Evolutionary conservation across 2,113 vertebrate genomes (phyloP).

Genomic region (Microtus montanus): DNA sequence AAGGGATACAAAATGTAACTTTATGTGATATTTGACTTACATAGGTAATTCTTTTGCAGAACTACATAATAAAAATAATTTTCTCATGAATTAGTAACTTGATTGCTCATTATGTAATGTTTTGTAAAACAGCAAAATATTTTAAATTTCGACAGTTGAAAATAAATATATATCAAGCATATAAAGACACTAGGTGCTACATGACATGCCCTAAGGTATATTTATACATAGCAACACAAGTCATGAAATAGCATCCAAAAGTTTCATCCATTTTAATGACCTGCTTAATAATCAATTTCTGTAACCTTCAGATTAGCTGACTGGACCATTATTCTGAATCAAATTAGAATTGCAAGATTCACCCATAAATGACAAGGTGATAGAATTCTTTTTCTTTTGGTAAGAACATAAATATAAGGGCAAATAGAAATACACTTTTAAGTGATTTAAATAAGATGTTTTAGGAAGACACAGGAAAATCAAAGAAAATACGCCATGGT

Average conservation of each 20-base stretch:
- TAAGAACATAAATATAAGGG: constrained; percentile 9
- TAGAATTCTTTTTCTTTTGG: constrained; percentile 16
- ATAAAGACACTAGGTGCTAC: not conserved
- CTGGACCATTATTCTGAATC: not conserved
- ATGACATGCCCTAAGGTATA: not conserved
- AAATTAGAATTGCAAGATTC: constrained; percentile 2
- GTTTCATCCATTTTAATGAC: constrained; percentile 35
- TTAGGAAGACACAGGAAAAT: not conserved
- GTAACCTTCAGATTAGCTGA: not conserved
- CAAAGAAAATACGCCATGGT: not conserved
- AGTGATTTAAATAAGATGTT: constrained; percentile 9
- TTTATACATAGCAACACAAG: not conserved
- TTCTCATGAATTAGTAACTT: not conserved
- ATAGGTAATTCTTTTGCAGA: not conserved
- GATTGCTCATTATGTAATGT: not conserved
- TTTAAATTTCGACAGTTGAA: constrained; percentile 27
- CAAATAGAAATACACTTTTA: constrained; percentile 41
- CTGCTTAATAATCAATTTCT: constrained; percentile 32
- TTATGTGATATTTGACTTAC: not conserved
- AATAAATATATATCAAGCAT: not conserved
- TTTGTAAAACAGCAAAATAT: constrained; percentile 9
- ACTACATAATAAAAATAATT: not conserved
- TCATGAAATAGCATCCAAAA: not conserved
- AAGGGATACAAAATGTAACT: not conserved
- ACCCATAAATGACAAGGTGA: not conserved